These are phyloP conservation scores for Agonopterix heracliana DNA, from an alignment of 2,888 invertebrate genomes.

Conservation along the genomic window DNA sequence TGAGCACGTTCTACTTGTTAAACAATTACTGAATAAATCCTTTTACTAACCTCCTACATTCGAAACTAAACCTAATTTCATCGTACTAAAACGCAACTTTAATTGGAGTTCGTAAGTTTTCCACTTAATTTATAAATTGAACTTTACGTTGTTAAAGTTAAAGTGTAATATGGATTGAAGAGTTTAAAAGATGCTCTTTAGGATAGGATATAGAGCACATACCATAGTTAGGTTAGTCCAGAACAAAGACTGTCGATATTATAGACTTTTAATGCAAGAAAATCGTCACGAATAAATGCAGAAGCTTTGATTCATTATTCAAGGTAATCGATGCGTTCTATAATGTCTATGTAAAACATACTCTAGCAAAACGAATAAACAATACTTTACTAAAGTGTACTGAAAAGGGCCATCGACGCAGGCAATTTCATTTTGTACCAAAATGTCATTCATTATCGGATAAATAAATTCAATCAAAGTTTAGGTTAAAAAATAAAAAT, in stretches of 20 bases:
- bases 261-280: background rate
- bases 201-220: constrained; percentile 36
- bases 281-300: background rate
- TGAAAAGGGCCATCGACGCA: too few species aligned
- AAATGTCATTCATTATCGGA: too few species aligned
- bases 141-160: background rate
- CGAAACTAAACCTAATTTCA: constrained; percentile 11
- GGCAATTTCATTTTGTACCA: too few species aligned
- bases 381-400: too few species aligned
- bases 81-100: constrained; percentile 1
- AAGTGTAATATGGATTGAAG: background rate
- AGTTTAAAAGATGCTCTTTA: constrained; percentile 18
- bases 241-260: constrained; percentile 14
- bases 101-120: too few species aligned
- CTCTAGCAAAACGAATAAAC: too few species aligned
- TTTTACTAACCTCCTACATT: constrained; percentile 10
- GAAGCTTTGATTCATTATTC: background rate
- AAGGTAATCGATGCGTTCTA: too few species aligned
- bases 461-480: too few species aligned
- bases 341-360: too few species aligned
- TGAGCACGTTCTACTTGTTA: constrained; percentile 22
- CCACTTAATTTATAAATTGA: too few species aligned
- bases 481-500: too few species aligned
- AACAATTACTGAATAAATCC: constrained; percentile 23
- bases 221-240: constrained; percentile 25